Evolutionary conservation across 2,113 vertebrate species (phyloP).

Genomic region (Eulacestoma nigropectus): DNA sequence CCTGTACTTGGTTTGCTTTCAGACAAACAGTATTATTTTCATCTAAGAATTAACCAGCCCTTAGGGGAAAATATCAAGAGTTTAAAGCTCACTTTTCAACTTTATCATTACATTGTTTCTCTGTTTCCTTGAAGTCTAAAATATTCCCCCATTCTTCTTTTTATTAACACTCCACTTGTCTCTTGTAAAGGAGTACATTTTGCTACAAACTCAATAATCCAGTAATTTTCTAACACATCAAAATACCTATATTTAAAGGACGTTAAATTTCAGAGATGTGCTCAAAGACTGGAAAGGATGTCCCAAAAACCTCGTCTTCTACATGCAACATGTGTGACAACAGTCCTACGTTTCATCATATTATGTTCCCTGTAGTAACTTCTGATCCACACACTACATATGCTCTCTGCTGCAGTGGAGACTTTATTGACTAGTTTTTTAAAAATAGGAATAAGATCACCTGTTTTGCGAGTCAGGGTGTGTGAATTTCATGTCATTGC

Average conservation of each 20-base stretch:
- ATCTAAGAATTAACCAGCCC: not conserved
- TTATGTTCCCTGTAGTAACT: not conserved
- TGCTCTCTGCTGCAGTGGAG: not conserved
- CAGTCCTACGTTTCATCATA: not conserved
- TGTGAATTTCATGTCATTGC: not conserved
- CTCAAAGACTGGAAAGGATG: not conserved
- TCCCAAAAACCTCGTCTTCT: not conserved
- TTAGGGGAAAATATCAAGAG: not conserved
- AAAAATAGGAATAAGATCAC: not conserved
- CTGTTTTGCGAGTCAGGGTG: not conserved
- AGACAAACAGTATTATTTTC: not conserved
- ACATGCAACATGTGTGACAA: not conserved
- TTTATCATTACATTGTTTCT: not conserved
- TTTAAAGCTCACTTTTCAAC: not conserved
- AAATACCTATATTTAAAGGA: not conserved
- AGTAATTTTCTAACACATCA: not conserved
- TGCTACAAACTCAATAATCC: not conserved
- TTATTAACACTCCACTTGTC: not conserved
- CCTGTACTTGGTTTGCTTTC: not conserved
- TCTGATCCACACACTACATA: not conserved
- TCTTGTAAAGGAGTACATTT: not conserved
- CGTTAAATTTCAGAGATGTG: not conserved
- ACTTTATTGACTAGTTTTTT: not conserved
- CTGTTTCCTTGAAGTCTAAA: not conserved
- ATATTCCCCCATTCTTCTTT: not conserved